Evolutionary conservation across 2,888 invertebrate species (phyloP), one percentile per base, ranked within the genome.

Genomic region (Lasioglossum leucozonium): DNA sequence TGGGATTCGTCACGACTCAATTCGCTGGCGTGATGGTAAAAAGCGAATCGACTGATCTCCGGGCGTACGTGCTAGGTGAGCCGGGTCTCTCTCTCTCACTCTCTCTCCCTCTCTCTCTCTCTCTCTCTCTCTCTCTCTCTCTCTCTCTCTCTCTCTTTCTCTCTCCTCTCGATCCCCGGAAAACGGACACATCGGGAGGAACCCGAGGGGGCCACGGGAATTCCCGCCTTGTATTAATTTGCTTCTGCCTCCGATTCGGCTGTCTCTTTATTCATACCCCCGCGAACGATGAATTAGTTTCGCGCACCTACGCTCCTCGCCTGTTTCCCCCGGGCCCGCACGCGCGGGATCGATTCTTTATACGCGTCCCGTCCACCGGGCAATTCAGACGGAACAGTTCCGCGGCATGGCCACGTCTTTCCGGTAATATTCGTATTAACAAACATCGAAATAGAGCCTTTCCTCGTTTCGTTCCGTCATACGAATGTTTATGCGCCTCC

Each of bases 1-100:
- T 88, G 89, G 85, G 89, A 90, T 86, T 89, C 89, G 90, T 90
- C 90, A 88, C 90, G 90, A 90, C 89, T 90, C 90, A 88, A 90
- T 90, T 90, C 86, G 89, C 84, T 65, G 77, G 80, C 74, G 75
- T 77, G 88, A 88, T 89, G 85, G 78, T 85, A 88, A 89, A 89
- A 89, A 87, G 84, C 51, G 84, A 78, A 84, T 81, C 77, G 84
- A 84, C 74, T 30, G 77, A 75, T 81, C 81, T 58, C 65, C 75
- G 72, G 74, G 18, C n/a, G 65, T 85, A 77, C 77, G 74, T 84
- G 80, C 67, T 84, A 85, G 80, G 77, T 80, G 84, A 74, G 77
- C 26, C 73, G 55, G 82, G 10, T 4, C 0, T 65, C 73, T 42
- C 65, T 80, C 47, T n/a, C n/a, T 22, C 55, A n/a, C 51, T 10